Percentiles rank a stretch among this genome's conserved stretches.
These are phyloP conservation scores for Lateolabrax maculatus DNA, from an alignment of 2,797 vertebrate species.

Conservation along the genomic window DNA sequence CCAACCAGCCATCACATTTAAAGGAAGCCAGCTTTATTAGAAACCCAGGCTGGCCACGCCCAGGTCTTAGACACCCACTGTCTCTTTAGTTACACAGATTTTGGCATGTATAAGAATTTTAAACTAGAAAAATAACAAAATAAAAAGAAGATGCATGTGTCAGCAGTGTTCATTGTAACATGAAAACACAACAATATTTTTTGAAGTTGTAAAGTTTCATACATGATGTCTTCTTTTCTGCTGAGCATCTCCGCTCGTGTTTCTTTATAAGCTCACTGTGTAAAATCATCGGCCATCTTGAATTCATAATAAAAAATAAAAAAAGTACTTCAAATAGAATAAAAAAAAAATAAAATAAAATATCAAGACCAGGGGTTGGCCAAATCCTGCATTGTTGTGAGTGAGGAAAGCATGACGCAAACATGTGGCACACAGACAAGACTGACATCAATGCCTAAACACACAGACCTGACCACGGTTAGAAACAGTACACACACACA, in stretches of 20 bases:
- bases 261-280: background rate
- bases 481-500: constrained; percentile 44
- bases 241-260: background rate
- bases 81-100: background rate
- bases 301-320: background rate
- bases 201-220: background rate
- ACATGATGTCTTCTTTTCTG: background rate
- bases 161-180: constrained; percentile 9
- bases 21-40: constrained; percentile 74
- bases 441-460: constrained; percentile 49
- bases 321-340: background rate
- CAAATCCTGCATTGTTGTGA: constrained; percentile 73
- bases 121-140: background rate
- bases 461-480: constrained; percentile 43
- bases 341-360: background rate
- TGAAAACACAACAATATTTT: constrained; percentile 6
- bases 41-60: constrained; percentile 83
- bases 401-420: constrained; percentile 78
- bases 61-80: constrained; percentile 70
- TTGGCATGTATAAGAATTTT: background rate
- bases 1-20: constrained; percentile 77
- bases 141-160: background rate
- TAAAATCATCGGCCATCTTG: background rate
- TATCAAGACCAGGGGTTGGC: constrained; percentile 74
- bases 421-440: constrained; percentile 65